Evolutionary conservation across 2,888 invertebrate species (phyloP), one percentile per base, ranked within the genome.

Genomic region (Lithophane ornitopus): DNA sequence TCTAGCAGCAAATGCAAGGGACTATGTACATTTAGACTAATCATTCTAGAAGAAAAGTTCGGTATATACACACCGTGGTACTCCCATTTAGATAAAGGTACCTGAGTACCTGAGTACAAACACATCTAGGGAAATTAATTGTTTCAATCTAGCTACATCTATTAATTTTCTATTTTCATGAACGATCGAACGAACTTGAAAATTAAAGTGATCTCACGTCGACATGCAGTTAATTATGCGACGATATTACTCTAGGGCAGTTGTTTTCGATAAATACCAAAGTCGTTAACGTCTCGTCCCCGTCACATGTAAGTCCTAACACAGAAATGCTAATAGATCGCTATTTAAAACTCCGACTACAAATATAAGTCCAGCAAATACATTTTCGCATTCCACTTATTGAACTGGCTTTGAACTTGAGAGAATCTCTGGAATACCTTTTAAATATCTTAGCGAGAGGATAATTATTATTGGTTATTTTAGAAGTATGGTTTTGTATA

Each of bases 281-380:
- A 80, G 22, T 82, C 86, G 81, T 78, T 41, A 46, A 19, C 87
- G 86, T 82, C 28, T 80, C 87, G 87, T 65, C 12, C 19, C 76
- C 86, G 83, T 70, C 19, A 0, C 41, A 19, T 65, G 56, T 82
- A 85, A 87, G 41, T 46, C 46, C 49, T 91, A 90, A 92, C 92
- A 91, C 88, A 88, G 89, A 91, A 92, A 94, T 93, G 94, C 95
- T 94, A 95, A 95, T 94, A 94, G 94, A 92, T 92, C 91, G 90
- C 93, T 92, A 93, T 94, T 94, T 92, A 90, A 88, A 91, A 91
- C 90, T 89, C 91, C 90, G 91, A 85, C 88, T 87, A 89, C 92
- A 89, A 89, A 91, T 89, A 91, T 90, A 89, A 91, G 88, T 85
- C 85, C 91, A 88, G 93, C 91, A 91, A 92, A 90, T 90, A 89